A percentile compares a stretch with the other conserved stretches of the same genome.
Conservation (phyloP, 2,113 vertebrate species). For the Andinoacara biseriatus region DNA sequence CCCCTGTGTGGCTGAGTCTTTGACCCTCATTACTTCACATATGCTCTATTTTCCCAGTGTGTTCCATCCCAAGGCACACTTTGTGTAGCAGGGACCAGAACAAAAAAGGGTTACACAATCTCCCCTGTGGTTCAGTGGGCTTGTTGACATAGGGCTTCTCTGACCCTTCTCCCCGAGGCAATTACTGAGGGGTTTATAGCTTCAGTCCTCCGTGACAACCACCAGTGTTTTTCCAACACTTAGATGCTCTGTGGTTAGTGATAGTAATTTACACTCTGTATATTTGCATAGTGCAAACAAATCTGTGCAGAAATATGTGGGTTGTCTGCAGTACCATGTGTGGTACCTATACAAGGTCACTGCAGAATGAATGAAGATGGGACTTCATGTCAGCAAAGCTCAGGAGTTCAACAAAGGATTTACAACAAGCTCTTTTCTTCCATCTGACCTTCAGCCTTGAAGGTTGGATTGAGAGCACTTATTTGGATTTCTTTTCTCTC, state of each 20-base stretch:
- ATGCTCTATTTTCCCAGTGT: constrained; percentile 36
- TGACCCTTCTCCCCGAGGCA: constrained; percentile 49
- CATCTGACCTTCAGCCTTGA: constrained; percentile 3
- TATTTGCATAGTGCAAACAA: constrained; percentile 5
- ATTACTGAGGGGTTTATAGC: constrained; percentile 46
- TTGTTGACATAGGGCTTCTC: constrained; percentile 51
- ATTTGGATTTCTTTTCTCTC: constrained; percentile 13
- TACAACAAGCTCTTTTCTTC: neutral
- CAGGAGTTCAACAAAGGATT: constrained; percentile 29
- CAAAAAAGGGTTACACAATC: constrained; percentile 54
- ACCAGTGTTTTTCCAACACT: neutral
- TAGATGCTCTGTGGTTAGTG: neutral
- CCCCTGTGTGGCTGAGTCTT: constrained; percentile 26
- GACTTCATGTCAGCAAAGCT: constrained; percentile 12
- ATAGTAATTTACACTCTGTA: constrained; percentile 10
- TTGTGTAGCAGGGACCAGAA: constrained; percentile 44
- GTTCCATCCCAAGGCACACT: constrained; percentile 41
- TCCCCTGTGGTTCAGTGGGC: constrained; percentile 55
- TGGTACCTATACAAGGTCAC: constrained; percentile 22
- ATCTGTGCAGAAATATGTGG: neutral
- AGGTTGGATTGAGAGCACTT: neutral
- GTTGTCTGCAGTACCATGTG: neutral
- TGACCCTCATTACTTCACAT: constrained; percentile 52
- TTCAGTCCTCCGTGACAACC: constrained; percentile 10
- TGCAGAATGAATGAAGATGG: neutral